phyloP scores from a whole-genome alignment of 2,797 vertebrate genomes.

The Hyperoplus immaculatus region DNA sequence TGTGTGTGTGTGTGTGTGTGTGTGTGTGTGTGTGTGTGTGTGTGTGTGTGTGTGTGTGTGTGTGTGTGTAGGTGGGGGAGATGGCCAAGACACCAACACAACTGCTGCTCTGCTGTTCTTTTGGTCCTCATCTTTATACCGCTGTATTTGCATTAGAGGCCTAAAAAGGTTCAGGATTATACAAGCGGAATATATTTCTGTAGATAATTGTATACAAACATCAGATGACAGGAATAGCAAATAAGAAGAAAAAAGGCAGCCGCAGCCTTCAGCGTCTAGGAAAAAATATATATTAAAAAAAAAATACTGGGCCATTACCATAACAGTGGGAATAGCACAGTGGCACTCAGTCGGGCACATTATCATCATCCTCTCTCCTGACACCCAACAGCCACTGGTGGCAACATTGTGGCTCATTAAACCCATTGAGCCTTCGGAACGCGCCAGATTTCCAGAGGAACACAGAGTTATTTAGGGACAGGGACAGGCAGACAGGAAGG shows the following conservation, averaged over 20 bases:
- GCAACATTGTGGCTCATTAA: slow-evolving; percentile 80
- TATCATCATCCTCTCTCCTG: slow-evolving; percentile 80
- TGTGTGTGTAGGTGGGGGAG: slow-evolving; percentile 7
- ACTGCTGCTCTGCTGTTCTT: slow-evolving; percentile 22
- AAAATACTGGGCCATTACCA: slow-evolving; percentile 68
- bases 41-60: too few relatives aligned
- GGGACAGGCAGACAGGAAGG: slow-evolving; percentile 40
- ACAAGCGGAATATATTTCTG: slow-evolving; percentile 50
- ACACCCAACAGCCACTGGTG: slow-evolving; percentile 75
- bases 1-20: too few relatives aligned
- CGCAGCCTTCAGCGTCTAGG: slow-evolving; percentile 46
- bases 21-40: too few relatives aligned
- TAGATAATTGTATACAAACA: slow-evolving; percentile 60
- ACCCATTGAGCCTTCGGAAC: slow-evolving; percentile 78
- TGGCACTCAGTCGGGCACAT: slow-evolving; percentile 71
- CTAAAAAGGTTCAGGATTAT: slow-evolving; percentile 27
- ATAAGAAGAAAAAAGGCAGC: slow-evolving; percentile 36
- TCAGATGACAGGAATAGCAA: slow-evolving; percentile 51
- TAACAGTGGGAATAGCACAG: slow-evolving; percentile 75
- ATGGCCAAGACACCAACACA: slow-evolving; percentile 14
- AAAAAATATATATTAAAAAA: slow-evolving; percentile 15
- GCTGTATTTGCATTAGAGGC: slow-evolving; percentile 56
- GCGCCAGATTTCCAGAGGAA: slow-evolving; percentile 65
- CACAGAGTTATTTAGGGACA: slow-evolving; percentile 65
- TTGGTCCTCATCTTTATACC: slow-evolving; percentile 17